Evolutionary conservation across 1,140 invertebrate species (phyloP), one percentile per base, ranked within the genome.

Genomic region (Brachystomella parvula): DNA sequence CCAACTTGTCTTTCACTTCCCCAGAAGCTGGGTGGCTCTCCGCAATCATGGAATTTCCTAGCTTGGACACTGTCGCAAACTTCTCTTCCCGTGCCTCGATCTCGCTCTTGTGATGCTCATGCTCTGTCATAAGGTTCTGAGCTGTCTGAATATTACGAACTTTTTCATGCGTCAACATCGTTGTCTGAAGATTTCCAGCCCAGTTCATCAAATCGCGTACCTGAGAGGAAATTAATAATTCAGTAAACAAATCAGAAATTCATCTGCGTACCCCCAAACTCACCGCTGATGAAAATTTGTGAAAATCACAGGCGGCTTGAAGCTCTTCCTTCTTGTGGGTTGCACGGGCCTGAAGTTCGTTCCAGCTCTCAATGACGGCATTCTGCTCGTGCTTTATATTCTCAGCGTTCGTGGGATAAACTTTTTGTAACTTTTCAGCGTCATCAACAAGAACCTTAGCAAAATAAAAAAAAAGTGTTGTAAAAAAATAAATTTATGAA

Each of bases 71-170:
- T 26, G 82, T 81, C 31, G 85, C 80, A 78, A 97, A 97, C 71
- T 84, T 88, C 63, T 89, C 87, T 77, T 97, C 92, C 29, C 94
- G 79, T 0, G 94, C 91, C 77, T 98, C 94, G 63, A 98, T 94
- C 81, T 98, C 96, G 1, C 89, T 89, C 75, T 92, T 90, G 26
- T 96, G 80, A 47, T 92, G 87, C 71, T 96, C 89, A 77, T 98
- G 94, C 77, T 96, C 88, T 26, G 86, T 86, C 75, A 91, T 90
- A 17, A 96, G 79, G 6, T 86, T 84, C 75, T 96, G 92, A 6
- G 94, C 94, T 63, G 87, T 86, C 0, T 88, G 87, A 1, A 92
- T 89, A 77, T 92, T 92, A 26, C 90, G 81, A 0, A 92, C 90
- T 76, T 88, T 89, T 71, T 89, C 87, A 71, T 92, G 87, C 0